Base-by-base conservation (phyloP, 2,797 vertebrate species). In the Galago senegalensis region DNA sequence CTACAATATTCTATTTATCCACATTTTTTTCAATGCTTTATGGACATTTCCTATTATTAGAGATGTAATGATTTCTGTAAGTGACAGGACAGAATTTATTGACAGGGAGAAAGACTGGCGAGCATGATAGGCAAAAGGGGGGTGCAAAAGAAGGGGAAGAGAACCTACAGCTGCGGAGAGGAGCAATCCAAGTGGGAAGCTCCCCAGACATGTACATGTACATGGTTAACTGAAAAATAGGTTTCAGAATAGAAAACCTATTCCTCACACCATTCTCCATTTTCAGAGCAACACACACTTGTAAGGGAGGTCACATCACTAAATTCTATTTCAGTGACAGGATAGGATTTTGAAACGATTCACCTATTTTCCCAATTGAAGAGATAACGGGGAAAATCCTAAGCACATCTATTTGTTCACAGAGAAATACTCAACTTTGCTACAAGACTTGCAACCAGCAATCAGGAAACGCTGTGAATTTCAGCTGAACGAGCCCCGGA, bases 321-420 rank as follows among this genome's bases (percentile, higher is more conserved):
- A 84, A 72, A 75, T 79, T 25, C 88, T 79, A 58, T 72, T 61
- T 88, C 40, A 79, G 53, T 61, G 56, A 56, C 46, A n/a, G 34
- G 56, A 63, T 40, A 49, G 29, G 4, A 79, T 93, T 95, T 89
- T 92, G 67, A 93, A 84, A 81, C 89, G 37, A 91, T 60, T 69
- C 18, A 18, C 12, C 43, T 46, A 40, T 97, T 97, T 95, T 70
- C 79, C 96, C 96, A 98, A 90, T 97, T 98, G 93, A 93, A 98
- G 95, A 98, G 91, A 90, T 96, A 98, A 93, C 87, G 97, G 95
- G 92, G 89, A 97, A 98, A 98, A 98, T 97, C 96, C 97, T 97
- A 97, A 97, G 91, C 91, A 96, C 92, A 89, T 97, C 92, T 98
- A 94, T 98, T 98, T 98, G 95, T 97, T 98, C 98, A 97, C 69